Evolutionary conservation across 2,113 vertebrate genomes (phyloP), one percentile per base, ranked within the genome.

Genomic region (Proteles cristata): DNA sequence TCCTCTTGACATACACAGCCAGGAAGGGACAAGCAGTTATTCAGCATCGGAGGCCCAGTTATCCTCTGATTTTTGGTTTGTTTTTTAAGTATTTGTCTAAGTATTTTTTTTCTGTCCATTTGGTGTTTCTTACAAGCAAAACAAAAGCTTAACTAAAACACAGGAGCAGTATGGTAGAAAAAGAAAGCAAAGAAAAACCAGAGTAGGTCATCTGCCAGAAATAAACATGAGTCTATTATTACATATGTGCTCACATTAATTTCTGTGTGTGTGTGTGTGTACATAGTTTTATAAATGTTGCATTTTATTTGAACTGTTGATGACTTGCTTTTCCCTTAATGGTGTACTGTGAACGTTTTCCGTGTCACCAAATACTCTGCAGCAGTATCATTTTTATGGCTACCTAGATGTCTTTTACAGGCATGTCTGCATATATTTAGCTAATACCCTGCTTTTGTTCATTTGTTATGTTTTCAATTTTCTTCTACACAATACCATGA

Each of bases 101-200:
- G 28, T 35, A 61, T 48, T 48, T 77, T 43, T 87, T 71, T 84
- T 80, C 79, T 65, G 3, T 92, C 66, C 31, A 15, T 35, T 74
- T 92, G 68, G 12, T 35, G 2, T 96, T 95, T 95, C 61, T 71
- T 77, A 76, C 7, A 88, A 84, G 65, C 11, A 93, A 93, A 93
- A 58, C 4, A 28, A 84, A 80, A 81, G 31, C 17, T 74, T 61
- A 31, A 77, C 61, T 68, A 90, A 66, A 76, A 90, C 25, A 63
- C 2, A 77, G 50, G 61, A 73, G 12, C 7, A 45, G 53, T 53
- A 83, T 69, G 26, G 31, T 55, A 15, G 89, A 94, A 84, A 93
- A 55, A 14, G 10, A 90, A 90, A 83, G 12, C 77, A 73, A 92
- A 76, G 12, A 69, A 91, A 92, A 92, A 35, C 0, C 21, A 83